Conservation (phyloP, 2,888 invertebrate species). For the Drosophila ustulata region DNA sequence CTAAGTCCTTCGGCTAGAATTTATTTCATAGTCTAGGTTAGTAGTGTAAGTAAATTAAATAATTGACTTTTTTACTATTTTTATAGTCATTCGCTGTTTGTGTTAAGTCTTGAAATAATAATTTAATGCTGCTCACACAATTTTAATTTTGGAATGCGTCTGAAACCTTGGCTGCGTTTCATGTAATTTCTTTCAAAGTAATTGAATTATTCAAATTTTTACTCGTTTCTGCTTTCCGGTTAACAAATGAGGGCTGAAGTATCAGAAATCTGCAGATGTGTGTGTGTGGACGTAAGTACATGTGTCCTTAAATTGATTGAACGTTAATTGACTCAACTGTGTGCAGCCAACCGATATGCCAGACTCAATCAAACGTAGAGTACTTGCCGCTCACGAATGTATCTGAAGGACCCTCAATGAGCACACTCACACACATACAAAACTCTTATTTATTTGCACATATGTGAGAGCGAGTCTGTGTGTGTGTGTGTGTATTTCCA, state of each 20-base stretch:
- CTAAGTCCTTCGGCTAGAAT: no score
- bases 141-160: no score
- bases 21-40: no score
- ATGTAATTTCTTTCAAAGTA: no score
- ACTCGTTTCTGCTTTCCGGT: background rate
- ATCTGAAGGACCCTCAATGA: constrained; percentile 73
- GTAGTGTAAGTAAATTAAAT: no score
- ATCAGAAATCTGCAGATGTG: no score
- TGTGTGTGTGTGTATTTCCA: constrained; percentile 43
- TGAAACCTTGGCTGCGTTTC: no score
- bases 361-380: constrained; percentile 52
- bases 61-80: no score
- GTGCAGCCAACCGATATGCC: constrained; percentile 67
- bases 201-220: background rate
- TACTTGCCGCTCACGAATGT: constrained; percentile 60
- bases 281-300: no score
- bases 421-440: constrained; percentile 32
- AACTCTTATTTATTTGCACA: constrained; percentile 65
- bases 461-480: constrained; percentile 25
- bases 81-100: no score
- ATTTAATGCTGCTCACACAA: no score
- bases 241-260: background rate
- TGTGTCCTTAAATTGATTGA: constrained; percentile 14
- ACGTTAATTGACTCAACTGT: constrained; percentile 36
- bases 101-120: no score